A percentile compares a stretch with the other conserved stretches of the same genome.
Conservation (phyloP, 2,797 vertebrate genomes). For the Hephaestus fuliginosus region DNA sequence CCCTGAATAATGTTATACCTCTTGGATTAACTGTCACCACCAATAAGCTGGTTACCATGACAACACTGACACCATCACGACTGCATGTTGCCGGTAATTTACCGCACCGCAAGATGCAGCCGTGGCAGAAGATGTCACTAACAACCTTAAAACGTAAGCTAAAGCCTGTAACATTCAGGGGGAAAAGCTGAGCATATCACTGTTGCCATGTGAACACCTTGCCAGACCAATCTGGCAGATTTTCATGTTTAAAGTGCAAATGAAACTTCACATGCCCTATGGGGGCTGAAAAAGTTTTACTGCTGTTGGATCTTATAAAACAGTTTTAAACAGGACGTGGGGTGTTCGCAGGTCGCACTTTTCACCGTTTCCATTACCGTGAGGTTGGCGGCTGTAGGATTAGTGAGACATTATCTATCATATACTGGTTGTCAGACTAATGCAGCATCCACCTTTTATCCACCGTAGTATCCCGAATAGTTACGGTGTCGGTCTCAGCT, state of each 20-base stretch:
- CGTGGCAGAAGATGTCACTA: slow-evolving; percentile 40
- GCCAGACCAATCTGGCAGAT: slow-evolving; percentile 19
- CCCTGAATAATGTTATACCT: background rate
- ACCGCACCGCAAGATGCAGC: slow-evolving; percentile 9
- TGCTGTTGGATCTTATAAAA: slow-evolving; percentile 3
- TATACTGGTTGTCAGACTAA: slow-evolving; percentile 16
- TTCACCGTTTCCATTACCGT: background rate
- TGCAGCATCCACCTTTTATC: background rate
- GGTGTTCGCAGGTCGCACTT: background rate
- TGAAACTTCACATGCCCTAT: slow-evolving; percentile 24
- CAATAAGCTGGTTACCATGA: slow-evolving; percentile 48
- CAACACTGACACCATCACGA: slow-evolving; percentile 33
- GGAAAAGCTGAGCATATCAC: slow-evolving; percentile 25
- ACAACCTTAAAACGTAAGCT: slow-evolving; percentile 43
- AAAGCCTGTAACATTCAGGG: slow-evolving; percentile 22
- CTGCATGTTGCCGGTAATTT: slow-evolving; percentile 32
- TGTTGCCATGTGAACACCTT: slow-evolving; percentile 54
- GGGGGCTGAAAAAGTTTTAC: slow-evolving; percentile 14
- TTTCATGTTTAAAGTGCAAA: slow-evolving; percentile 50
- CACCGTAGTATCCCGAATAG: background rate
- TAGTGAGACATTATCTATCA: background rate
- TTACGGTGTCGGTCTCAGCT: background rate
- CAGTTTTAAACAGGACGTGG: background rate
- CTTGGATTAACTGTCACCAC: slow-evolving; percentile 44
- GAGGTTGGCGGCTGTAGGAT: slow-evolving; percentile 14